These are phyloP conservation scores for Chaenodraco wilsoni DNA, from an alignment of 2,797 vertebrate species.

Conservation along the genomic window DNA sequence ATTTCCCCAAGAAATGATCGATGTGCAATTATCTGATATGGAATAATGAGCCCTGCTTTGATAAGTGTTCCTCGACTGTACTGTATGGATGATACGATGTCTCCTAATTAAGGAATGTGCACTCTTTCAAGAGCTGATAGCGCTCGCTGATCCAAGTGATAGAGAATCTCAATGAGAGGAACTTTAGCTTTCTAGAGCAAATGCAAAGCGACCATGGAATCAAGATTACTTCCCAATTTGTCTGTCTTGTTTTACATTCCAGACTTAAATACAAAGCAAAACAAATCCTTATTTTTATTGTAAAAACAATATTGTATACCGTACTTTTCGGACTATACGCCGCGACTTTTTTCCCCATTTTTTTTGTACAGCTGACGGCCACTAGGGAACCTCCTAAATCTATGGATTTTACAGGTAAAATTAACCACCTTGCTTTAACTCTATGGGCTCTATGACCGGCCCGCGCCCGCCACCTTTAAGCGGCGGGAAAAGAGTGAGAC, in stretches of 20 bases:
- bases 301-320: not conserved
- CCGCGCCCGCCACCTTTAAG: no score
- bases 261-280: not conserved
- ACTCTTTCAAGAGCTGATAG: conserved; percentile 67
- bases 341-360: no score
- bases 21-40: conserved; percentile 84
- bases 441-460: no score
- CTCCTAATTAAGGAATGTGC: conserved; percentile 66
- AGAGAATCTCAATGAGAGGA: conserved; percentile 34
- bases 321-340: no score
- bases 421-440: no score
- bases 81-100: conserved; percentile 62
- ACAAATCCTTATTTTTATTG: not conserved
- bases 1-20: conserved; percentile 82
- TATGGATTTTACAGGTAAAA: no score
- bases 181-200: conserved; percentile 50
- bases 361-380: no score
- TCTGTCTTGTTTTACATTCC: not conserved
- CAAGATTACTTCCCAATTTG: not conserved
- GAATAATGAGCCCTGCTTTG: conserved; percentile 78
- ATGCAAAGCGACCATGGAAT: conserved; percentile 17
- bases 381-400: no score
- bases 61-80: conserved; percentile 76
- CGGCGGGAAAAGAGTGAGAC: no score
- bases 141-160: conserved; percentile 62